phyloP scores from a whole-genome alignment of 2,113 vertebrate genomes.

The Urocynchramus pylzowi region DNA sequence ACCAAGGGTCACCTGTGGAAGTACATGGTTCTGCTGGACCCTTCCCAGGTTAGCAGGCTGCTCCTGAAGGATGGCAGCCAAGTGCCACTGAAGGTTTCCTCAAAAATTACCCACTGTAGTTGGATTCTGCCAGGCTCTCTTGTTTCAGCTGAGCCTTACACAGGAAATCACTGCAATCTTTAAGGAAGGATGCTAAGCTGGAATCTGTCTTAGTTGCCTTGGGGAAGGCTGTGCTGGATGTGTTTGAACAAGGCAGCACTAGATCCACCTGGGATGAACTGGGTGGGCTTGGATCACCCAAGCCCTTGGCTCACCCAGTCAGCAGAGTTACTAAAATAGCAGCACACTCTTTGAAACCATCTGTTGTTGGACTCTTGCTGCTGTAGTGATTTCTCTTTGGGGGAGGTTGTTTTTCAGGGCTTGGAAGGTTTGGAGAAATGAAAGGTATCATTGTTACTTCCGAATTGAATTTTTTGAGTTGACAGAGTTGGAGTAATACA shows the following conservation, averaged over 20 bases:
- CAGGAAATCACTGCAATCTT: not conserved
- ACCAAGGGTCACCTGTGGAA: not conserved
- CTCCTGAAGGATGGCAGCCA: not conserved
- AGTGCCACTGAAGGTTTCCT: not conserved
- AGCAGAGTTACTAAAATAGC: not conserved
- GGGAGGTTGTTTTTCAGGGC: not conserved
- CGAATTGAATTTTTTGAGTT: not conserved
- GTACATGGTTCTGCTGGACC: not conserved
- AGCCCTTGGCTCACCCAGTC: not conserved
- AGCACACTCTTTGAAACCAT: not conserved
- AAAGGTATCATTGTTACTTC: not conserved
- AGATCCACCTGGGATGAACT: not conserved
- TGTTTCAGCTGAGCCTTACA: not conserved
- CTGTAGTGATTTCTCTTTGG: not conserved
- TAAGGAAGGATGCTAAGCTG: not conserved
- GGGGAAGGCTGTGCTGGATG: not conserved
- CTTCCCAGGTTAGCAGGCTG: not conserved
- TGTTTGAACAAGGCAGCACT: not conserved
- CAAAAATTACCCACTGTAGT: not conserved
- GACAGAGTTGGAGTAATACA: not conserved
- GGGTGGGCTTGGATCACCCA: not conserved
- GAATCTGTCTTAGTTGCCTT: not conserved
- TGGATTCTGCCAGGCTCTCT: not conserved
- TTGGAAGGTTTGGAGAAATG: not conserved
- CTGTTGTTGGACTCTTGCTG: not conserved